Conservation (phyloP, 1,140 invertebrate species). For the Dreissena polymorpha region DNA sequence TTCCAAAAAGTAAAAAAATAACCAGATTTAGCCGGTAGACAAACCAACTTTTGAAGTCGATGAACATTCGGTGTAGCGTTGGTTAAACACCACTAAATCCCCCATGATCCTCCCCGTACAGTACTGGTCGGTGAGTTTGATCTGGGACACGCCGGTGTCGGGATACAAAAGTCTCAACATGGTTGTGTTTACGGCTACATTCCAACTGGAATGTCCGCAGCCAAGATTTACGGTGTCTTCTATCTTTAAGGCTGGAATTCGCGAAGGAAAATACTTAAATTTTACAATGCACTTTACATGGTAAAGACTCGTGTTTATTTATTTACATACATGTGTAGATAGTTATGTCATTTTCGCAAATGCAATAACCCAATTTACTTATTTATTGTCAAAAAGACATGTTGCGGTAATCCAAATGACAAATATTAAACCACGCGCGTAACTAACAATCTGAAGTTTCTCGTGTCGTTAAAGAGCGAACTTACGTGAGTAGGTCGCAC, state of each 20-base stretch:
- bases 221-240: constrained; percentile 27
- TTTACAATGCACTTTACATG: too few species aligned
- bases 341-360: too few species aligned
- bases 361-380: too few species aligned
- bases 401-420: too few species aligned
- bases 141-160: constrained; percentile 44
- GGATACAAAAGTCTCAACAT: constrained; percentile 29
- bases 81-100: constrained; percentile 37
- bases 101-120: constrained; percentile 42
- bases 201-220: constrained; percentile 41
- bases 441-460: too few species aligned
- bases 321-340: too few species aligned
- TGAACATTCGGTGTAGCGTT: constrained; percentile 43
- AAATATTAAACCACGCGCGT: too few species aligned
- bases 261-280: too few species aligned
- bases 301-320: too few species aligned
- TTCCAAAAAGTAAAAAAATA: too few species aligned
- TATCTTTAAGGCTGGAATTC: constrained; percentile 17
- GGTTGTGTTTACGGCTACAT: constrained; percentile 37
- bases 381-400: too few species aligned
- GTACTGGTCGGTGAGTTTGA: constrained; percentile 43
- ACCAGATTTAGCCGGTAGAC: too few species aligned
- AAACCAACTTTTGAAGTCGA: constrained; percentile 18
- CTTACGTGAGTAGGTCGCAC: constrained; percentile 29
- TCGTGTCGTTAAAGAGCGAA: not conserved